A percentile compares a stretch with the other conserved stretches of the same genome.
These are phyloP conservation scores for Amphipoea oculea DNA, from an alignment of 2,888 invertebrate genomes.

Conservation along the genomic window DNA sequence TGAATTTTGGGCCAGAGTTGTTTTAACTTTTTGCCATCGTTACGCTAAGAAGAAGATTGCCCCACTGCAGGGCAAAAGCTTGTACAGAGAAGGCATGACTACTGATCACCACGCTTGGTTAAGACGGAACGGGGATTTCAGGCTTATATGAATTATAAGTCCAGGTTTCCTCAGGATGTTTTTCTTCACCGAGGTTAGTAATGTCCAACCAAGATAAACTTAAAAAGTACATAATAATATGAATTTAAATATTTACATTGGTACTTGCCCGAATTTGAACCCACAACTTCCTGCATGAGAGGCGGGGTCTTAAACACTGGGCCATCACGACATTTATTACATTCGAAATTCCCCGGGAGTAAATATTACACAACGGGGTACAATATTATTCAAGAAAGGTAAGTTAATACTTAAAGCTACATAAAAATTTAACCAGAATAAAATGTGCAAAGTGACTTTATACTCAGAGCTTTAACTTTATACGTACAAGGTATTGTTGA, in stretches of 20 bases:
- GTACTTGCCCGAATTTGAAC: not conserved
- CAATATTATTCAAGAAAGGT: not conserved
- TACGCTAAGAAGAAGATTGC: not conserved
- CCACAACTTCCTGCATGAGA: not conserved
- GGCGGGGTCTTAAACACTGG: not conserved
- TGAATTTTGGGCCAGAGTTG: no score
- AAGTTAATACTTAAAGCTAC: not conserved
- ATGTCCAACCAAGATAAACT: not conserved
- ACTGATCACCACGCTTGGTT: not conserved
- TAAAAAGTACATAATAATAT: not conserved
- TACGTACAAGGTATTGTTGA: not conserved
- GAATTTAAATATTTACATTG: not conserved
- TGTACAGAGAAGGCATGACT: not conserved
- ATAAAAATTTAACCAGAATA: not conserved
- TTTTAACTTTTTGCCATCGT: no score
- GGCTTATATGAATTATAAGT: not conserved
- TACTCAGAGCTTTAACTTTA: not conserved
- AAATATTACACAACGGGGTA: not conserved
- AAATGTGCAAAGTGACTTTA: not conserved
- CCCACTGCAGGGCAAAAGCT: not conserved
- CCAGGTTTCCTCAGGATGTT: not conserved
- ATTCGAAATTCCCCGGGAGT: not conserved
- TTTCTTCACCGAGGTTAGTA: not conserved
- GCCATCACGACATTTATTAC: not conserved
- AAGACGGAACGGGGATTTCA: not conserved